These are phyloP conservation scores for Physella acuta DNA, from an alignment of 1,140 invertebrate genomes.

Conservation along the genomic window DNA sequence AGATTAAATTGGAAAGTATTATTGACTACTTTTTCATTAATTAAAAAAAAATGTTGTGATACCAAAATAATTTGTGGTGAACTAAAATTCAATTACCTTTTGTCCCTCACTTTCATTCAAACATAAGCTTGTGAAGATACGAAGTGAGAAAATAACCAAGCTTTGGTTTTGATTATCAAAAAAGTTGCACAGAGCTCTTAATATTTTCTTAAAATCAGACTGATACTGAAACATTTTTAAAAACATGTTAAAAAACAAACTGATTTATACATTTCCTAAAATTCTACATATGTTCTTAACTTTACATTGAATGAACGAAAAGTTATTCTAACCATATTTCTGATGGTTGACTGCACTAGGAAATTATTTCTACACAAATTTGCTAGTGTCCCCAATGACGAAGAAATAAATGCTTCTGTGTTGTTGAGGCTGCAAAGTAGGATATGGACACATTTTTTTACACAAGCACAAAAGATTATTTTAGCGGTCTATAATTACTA, in stretches of 20 bases:
- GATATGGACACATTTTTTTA: not conserved
- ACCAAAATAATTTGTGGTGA: too few relatives aligned
- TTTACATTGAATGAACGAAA: too few relatives aligned
- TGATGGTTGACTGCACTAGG: slow-evolving; percentile 48
- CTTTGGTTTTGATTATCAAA: slow-evolving; percentile 42
- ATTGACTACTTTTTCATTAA: too few relatives aligned
- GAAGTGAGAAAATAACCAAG: slow-evolving; percentile 45
- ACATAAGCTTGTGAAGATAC: slow-evolving; percentile 47
- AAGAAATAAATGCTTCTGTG: not conserved
- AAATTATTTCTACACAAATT: slow-evolving; percentile 52
- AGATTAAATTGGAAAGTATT: too few relatives aligned
- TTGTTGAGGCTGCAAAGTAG: not conserved
- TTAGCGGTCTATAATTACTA: too few relatives aligned
- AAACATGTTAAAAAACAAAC: not conserved
- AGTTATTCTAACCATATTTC: slow-evolving; percentile 37
- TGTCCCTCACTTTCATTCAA: slow-evolving; percentile 45
- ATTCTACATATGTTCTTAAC: too few relatives aligned
- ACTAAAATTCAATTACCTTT: slow-evolving; percentile 35
- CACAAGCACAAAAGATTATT: too few relatives aligned
- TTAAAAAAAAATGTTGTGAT: not conserved
- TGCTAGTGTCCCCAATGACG: slow-evolving; percentile 50
- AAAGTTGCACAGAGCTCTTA: slow-evolving; percentile 40
- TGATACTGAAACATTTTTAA: slow-evolving; percentile 5
- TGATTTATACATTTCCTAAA: too few relatives aligned
- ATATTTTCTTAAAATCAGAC: slow-evolving; percentile 37